Evolutionary conservation across 2,888 invertebrate species (phyloP).

Genomic region (Bembecia ichneumoniformis): DNA sequence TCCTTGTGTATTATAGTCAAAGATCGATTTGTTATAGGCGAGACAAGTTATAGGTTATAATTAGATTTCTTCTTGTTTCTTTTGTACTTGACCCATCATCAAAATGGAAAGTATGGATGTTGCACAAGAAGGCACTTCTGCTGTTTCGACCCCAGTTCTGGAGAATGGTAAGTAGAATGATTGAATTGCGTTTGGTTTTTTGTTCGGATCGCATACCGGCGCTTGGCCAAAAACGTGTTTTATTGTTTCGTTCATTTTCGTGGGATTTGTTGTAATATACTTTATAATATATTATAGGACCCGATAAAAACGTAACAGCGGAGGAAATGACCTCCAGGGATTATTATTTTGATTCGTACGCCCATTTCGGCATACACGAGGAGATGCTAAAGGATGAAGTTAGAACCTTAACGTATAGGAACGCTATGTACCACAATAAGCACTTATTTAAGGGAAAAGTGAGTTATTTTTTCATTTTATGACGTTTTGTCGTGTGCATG

Average conservation of each 20-base stretch:
- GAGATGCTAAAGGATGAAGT: conserved; percentile 99
- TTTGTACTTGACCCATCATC: conserved; percentile 18
- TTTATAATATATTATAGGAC: conserved; percentile 31
- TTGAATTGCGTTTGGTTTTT: too few species aligned
- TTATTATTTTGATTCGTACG: conserved; percentile 99
- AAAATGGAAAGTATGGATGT: conserved; percentile 70
- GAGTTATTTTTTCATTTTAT: conserved; percentile 17
- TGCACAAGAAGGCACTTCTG: conserved; percentile 56
- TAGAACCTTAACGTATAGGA: conserved; percentile 96
- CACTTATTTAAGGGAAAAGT: conserved; percentile 94
- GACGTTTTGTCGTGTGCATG: too few species aligned
- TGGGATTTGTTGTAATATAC: conserved; percentile 4
- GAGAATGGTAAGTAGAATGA: conserved; percentile 54
- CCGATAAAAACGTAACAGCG: conserved; percentile 74
- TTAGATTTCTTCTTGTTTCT: conserved; percentile 30
- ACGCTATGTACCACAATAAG: conserved; percentile 99
- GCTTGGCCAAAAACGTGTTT: conserved; percentile 52
- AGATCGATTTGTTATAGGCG: conserved; percentile 1
- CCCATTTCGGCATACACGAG: conserved; percentile 99
- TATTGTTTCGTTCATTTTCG: conserved; percentile 21
- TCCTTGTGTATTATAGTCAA: background rate
- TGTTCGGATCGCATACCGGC: conserved; percentile 18
- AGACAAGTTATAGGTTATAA: conserved; percentile 33
- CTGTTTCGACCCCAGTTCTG: conserved; percentile 49
- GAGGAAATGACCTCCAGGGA: conserved; percentile 99